phyloP scores from a whole-genome alignment of 2,113 vertebrate species.

The Chlorocebus sabaeus region DNA sequence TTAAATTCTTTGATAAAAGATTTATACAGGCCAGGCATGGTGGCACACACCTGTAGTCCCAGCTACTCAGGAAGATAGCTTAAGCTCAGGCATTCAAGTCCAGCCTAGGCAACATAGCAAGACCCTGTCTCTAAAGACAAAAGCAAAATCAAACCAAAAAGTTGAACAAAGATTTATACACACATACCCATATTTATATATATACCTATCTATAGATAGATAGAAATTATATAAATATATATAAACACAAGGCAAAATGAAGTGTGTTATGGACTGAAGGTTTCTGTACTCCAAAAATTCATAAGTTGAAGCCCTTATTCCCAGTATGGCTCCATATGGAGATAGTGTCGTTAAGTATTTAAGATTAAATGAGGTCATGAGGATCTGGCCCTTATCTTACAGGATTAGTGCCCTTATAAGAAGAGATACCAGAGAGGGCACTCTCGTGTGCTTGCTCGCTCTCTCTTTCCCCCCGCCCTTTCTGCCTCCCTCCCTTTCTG shows the following conservation, averaged over 20 bases:
- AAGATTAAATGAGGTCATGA: not conserved
- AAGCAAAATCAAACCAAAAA: not conserved
- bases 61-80: not conserved
- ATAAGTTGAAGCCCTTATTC: not conserved
- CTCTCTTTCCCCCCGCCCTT: not conserved
- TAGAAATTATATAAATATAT: no score
- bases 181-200: not conserved
- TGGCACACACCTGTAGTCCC: not conserved
- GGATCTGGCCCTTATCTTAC: not conserved
- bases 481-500: not conserved
- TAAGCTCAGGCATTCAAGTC: not conserved
- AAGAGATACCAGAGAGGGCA: not conserved
- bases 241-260: not conserved
- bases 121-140: not conserved
- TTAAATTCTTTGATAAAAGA: not conserved
- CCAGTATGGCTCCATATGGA: not conserved
- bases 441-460: no score
- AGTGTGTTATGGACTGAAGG: not conserved
- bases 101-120: not conserved
- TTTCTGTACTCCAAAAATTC: not conserved
- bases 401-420: not conserved
- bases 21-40: not conserved
- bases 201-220: not conserved
- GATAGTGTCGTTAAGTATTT: not conserved
- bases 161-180: not conserved